A percentile compares a stretch with the other conserved stretches of the same genome.
phyloP scores from a whole-genome alignment of 2,113 vertebrate species.

The Bufo bufo region DNA sequence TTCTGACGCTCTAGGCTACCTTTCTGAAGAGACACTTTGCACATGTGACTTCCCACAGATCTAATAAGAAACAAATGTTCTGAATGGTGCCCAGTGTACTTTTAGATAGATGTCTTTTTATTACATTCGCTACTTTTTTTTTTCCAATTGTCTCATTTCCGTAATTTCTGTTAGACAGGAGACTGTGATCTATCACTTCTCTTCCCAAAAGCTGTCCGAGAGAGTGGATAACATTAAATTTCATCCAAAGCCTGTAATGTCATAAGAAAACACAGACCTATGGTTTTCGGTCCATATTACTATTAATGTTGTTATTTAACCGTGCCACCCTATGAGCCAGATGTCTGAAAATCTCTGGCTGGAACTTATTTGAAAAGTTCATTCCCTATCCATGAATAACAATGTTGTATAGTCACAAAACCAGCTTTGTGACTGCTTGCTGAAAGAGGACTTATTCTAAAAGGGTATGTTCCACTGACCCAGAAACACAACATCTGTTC shows the following conservation, averaged over 20 bases:
- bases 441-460: constrained; percentile 59
- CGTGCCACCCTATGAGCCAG: constrained; percentile 48
- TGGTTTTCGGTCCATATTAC: constrained; percentile 39
- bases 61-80: constrained; percentile 13
- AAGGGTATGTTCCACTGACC: constrained; percentile 60
- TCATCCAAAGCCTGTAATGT: constrained; percentile 28
- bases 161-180: not conserved
- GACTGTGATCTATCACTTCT: constrained; percentile 29
- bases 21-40: not conserved
- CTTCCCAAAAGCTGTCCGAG: not conserved
- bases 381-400: constrained; percentile 50
- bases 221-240: constrained; percentile 9
- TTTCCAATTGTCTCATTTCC: not conserved
- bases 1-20: not conserved
- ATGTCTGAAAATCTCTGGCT: constrained; percentile 60
- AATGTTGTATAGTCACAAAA: constrained; percentile 59
- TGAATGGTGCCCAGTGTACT: constrained; percentile 32
- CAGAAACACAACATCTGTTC: constrained; percentile 60
- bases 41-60: constrained; percentile 14
- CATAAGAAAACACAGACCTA: constrained; percentile 46
- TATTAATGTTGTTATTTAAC: constrained; percentile 58
- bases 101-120: constrained; percentile 27
- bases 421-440: constrained; percentile 53
- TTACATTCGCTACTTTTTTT: constrained; percentile 4
- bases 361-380: constrained; percentile 60